A percentile compares a stretch with the other conserved stretches of the same genome.
Evolutionary conservation across 30 jellyfish, hydroid and myxozoan species (phyloP).

Genomic region (Rhopilema esculentum): DNA sequence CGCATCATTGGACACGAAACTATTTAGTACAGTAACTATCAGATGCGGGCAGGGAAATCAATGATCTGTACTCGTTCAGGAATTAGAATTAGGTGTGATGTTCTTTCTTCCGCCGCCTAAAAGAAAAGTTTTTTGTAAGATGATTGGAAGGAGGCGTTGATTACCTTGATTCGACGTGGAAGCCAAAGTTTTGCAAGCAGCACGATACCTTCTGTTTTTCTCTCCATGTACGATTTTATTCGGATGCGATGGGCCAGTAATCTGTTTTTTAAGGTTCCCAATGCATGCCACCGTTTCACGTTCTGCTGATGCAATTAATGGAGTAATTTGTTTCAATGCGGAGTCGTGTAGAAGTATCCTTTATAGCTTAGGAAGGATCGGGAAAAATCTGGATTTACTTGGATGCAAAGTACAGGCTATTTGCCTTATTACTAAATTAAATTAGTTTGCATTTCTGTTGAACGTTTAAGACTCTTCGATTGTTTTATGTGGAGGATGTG

Average conservation of each 20-base stretch:
- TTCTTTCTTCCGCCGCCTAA: background rate
- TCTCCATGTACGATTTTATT: background rate
- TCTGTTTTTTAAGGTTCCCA: background rate
- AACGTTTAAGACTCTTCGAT: background rate
- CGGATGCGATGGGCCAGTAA: background rate
- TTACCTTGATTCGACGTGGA: background rate
- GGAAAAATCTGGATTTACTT: background rate
- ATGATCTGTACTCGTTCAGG: background rate
- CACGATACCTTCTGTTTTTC: background rate
- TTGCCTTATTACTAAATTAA: background rate
- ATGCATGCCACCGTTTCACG: background rate
- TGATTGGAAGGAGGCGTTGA: background rate
- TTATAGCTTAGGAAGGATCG: background rate
- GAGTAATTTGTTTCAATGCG: background rate
- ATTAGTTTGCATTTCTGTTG: background rate
- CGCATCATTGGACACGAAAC: slow-evolving; percentile 26
- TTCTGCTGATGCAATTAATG: background rate
- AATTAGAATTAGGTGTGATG: background rate
- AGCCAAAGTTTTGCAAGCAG: background rate
- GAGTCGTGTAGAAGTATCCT: background rate
- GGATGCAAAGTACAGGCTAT: background rate
- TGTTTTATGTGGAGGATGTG: no score
- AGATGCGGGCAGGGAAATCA: background rate
- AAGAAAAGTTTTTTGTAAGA: background rate
- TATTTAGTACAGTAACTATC: background rate